Conservation (phyloP, 2,113 vertebrate species). For the Megaceryle maxima region DNA sequence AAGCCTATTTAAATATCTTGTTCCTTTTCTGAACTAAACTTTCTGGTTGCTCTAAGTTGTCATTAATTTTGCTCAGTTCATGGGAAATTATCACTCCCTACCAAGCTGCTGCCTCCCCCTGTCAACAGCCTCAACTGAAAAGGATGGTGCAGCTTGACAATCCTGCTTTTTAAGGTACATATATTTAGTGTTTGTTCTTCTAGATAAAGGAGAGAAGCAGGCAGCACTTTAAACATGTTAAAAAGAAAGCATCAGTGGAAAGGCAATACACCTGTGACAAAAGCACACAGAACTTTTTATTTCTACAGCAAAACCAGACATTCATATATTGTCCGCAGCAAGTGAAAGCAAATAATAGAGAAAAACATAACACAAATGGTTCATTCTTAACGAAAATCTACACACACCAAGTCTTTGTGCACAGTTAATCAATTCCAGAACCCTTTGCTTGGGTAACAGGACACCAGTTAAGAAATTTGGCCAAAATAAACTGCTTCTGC, state of each 20-base stretch:
- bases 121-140: not conserved
- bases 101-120: not conserved
- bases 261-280: not conserved
- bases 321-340: not conserved
- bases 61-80: not conserved
- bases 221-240: not conserved
- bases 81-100: not conserved
- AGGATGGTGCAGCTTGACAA: not conserved
- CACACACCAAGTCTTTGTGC: conserved; percentile 11
- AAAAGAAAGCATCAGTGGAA: not conserved
- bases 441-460: not conserved
- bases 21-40: not conserved
- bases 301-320: not conserved
- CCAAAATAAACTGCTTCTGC: conserved; percentile 45
- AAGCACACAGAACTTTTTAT: not conserved
- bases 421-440: conserved; percentile 49
- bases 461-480: conserved; percentile 5
- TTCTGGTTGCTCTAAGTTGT: not conserved
- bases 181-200: not conserved
- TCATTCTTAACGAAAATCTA: not conserved
- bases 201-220: not conserved
- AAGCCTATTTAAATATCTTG: not conserved
- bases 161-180: not conserved
- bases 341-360: not conserved
- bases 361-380: not conserved